These are phyloP conservation scores for Drosophila tanythrix DNA, from an alignment of 2,888 invertebrate species.

Conservation along the genomic window DNA sequence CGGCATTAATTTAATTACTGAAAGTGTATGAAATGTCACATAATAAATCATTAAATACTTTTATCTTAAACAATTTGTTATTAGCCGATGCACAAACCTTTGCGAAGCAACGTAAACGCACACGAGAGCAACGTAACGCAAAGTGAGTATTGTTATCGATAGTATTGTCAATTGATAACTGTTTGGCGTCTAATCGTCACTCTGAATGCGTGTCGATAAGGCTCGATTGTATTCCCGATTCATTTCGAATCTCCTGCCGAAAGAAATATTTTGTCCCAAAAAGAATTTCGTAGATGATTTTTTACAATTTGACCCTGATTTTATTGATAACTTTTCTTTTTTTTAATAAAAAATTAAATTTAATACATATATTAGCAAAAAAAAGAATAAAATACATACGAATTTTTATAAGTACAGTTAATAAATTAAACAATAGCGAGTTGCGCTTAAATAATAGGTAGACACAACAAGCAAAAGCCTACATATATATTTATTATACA, in stretches of 20 bases:
- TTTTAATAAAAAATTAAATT: conserved; percentile 67
- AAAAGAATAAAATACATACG: conserved; percentile 57
- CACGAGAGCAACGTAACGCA: conserved; percentile 25
- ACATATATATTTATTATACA: conserved; percentile 10
- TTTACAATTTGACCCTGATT: conserved; percentile 63
- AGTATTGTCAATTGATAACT: background rate
- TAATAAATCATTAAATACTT: background rate
- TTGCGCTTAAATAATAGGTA: conserved; percentile 33
- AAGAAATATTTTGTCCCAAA: background rate
- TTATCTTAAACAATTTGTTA: background rate
- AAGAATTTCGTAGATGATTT: conserved; percentile 4
- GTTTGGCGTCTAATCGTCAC: background rate
- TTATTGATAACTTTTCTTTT: conserved; percentile 54
- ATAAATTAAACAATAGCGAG: conserved; percentile 79
- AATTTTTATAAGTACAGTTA: conserved; percentile 82
- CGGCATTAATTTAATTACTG: background rate
- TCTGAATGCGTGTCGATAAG: background rate
- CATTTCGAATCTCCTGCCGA: background rate
- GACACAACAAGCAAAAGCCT: conserved; percentile 18
- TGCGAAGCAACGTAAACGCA: conserved; percentile 16
- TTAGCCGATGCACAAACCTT: conserved; percentile 18
- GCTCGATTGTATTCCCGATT: background rate
- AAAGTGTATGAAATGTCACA: background rate
- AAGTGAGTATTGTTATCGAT: conserved; percentile 12
- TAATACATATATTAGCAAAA: conserved; percentile 66